phyloP scores from a whole-genome alignment of 2,797 vertebrate genomes.

The Dendrocincla tyrannina region DNA sequence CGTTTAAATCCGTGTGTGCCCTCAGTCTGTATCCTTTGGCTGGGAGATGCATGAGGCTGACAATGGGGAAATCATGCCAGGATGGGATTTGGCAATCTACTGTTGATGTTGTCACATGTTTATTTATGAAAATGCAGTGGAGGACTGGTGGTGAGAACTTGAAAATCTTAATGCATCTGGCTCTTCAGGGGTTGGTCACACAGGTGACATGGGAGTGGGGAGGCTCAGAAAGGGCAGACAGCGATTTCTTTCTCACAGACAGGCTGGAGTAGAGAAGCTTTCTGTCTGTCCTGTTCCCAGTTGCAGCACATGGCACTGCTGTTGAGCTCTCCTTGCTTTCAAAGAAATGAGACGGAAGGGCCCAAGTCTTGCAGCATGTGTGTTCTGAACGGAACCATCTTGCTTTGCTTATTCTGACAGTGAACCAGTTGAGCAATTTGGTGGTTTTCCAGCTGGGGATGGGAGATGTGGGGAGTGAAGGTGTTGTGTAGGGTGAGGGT shows the following conservation, averaged over 20 bases:
- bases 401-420: neutral
- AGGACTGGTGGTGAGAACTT: neutral
- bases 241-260: neutral
- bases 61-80: neutral
- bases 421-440: neutral
- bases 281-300: neutral
- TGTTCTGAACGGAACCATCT: neutral
- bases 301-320: neutral
- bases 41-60: too few relatives aligned
- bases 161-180: fast-evolving
- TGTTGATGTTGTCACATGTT: fast-evolving
- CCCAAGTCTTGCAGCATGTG: fast-evolving
- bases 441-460: neutral
- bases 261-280: neutral
- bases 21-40: neutral
- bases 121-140: neutral
- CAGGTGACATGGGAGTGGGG: fast-evolving
- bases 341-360: neutral
- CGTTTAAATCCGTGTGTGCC: neutral
- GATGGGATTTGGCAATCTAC: neutral
- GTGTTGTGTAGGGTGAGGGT: fast-evolving
- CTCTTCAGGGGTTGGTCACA: neutral
- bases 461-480: neutral
- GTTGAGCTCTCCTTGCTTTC: fast-evolving
- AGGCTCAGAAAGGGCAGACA: neutral